These are phyloP conservation scores for Chaetophractus vellerosus DNA, from an alignment of 2,797 vertebrate genomes.

Conservation along the genomic window DNA sequence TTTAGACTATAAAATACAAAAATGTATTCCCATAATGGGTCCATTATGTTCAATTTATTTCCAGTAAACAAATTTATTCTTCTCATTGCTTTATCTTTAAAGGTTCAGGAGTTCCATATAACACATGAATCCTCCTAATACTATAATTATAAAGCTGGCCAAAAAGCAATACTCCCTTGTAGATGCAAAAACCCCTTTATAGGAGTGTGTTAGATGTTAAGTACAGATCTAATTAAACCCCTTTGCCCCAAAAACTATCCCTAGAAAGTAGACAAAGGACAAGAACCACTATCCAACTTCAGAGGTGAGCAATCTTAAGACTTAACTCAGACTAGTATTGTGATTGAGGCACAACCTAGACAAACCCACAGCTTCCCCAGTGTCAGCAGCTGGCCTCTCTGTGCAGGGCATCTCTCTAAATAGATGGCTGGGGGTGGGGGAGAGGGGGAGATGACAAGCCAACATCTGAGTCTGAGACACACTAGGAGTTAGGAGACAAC, in stretches of 20 bases:
- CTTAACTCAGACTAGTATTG: not conserved
- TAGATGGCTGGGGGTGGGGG: too few relatives aligned
- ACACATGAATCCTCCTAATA: conserved; percentile 28
- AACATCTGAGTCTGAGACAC: not conserved
- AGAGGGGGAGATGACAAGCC: not conserved
- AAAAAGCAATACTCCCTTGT: conserved; percentile 32
- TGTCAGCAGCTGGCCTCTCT: not conserved
- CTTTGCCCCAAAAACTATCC: not conserved
- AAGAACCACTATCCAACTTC: conserved; percentile 9
- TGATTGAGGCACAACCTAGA: not conserved
- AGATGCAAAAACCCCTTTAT: conserved; percentile 54
- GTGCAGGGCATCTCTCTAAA: not conserved
- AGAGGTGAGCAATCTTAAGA: not conserved
- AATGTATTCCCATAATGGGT: conserved; percentile 44
- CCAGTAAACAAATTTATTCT: conserved; percentile 69
- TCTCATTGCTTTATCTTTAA: conserved; percentile 58
- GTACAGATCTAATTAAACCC: conserved; percentile 56
- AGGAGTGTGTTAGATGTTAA: conserved; percentile 10
- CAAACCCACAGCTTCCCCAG: not conserved
- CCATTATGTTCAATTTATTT: conserved; percentile 66
- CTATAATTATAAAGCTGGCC: conserved; percentile 47
- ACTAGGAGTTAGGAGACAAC: not conserved
- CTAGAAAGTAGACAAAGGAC: not conserved
- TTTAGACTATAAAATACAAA: conserved; percentile 65
- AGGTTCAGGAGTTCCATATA: conserved; percentile 50